Base-by-base conservation (phyloP, 2,888 invertebrate species). In the Drosophila kuntzei region DNA sequence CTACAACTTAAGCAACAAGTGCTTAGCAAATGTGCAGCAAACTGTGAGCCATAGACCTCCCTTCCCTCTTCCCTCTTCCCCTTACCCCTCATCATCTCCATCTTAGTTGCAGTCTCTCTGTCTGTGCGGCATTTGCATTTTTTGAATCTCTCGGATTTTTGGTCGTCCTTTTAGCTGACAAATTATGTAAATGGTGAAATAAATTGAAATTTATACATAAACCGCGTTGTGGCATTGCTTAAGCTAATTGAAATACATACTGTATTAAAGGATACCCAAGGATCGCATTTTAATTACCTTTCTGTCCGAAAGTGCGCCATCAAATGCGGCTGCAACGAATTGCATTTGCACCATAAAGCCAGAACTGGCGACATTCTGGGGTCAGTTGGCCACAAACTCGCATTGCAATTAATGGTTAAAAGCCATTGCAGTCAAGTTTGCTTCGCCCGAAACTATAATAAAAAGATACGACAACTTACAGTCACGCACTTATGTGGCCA, bases 161-260 rank as follows among this genome's bases (percentile, higher is more conserved):
- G 51, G 25, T 53, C 39, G 34, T 59, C 59, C 41, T 58, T 64
- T 65, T 72, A 61, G 69, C 51, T 69, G 62, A 61, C 65, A 78
- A 82, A 82, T 82, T 85, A 85, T 85, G 81, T 75, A 85, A 85
- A 85, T 85, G 78, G 62, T 39, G 60, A 72, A 79, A 66, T 85
- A 78, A 82, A 71, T 66, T 75, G 76, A 75, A 75, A 74, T 61
- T 75, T 69, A 73, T 71, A 67, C 62, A 46, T 53, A 41, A 71
- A 67, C 76, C 74, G 43, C 71, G 62, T 39, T 71, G 79, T 57
- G 69, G 76, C 74, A 66, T 61, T 65, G 71, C 84, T 69, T 66
- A 67, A 71, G 71, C 74, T 80, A 83, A 86, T 83, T 83, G 77
- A 76, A 86, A 77, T 70, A 80, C n/a, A 34, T n/a, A 80, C 75